Percentiles rank a stretch among this genome's conserved stretches.
These are phyloP conservation scores for Drosophila bipectinata DNA, from an alignment of 1,140 invertebrate species.

Conservation along the genomic window DNA sequence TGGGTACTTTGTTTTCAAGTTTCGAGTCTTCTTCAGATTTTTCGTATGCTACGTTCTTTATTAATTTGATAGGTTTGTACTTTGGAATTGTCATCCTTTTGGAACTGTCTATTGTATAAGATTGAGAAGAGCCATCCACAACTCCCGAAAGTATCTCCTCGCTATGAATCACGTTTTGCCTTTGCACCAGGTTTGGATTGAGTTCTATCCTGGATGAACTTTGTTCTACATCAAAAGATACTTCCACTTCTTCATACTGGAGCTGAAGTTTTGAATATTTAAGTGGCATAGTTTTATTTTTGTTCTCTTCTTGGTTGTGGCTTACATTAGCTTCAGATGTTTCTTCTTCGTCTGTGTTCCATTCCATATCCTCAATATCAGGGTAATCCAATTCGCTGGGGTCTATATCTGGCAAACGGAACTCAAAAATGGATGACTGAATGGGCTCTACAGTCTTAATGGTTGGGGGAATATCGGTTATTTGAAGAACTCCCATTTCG, in stretches of 20 bases:
- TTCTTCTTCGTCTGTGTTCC: background rate
- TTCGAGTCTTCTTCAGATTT: background rate
- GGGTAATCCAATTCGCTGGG: background rate
- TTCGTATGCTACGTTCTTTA: background rate
- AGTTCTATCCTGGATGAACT: background rate
- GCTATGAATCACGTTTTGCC: background rate
- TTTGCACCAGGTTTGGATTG: background rate
- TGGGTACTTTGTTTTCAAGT: too few relatives aligned
- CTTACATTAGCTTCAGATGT: background rate
- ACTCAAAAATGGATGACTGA: slow-evolving; percentile 20
- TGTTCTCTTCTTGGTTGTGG: background rate
- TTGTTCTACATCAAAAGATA: background rate
- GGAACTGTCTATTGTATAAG: background rate
- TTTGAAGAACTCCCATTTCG: background rate
- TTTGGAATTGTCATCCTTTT: background rate
- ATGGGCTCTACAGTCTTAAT: background rate
- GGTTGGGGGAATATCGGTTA: background rate
- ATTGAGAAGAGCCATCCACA: background rate
- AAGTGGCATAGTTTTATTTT: background rate
- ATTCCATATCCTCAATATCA: background rate
- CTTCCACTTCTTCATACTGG: slow-evolving; percentile 5
- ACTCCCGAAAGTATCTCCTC: background rate
- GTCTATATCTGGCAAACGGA: slow-evolving; percentile 40
- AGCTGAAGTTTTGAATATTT: too few relatives aligned
- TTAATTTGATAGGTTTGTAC: background rate